phyloP scores from a whole-genome alignment of 2,113 vertebrate species.

The Centrocercus urophasianus region DNA sequence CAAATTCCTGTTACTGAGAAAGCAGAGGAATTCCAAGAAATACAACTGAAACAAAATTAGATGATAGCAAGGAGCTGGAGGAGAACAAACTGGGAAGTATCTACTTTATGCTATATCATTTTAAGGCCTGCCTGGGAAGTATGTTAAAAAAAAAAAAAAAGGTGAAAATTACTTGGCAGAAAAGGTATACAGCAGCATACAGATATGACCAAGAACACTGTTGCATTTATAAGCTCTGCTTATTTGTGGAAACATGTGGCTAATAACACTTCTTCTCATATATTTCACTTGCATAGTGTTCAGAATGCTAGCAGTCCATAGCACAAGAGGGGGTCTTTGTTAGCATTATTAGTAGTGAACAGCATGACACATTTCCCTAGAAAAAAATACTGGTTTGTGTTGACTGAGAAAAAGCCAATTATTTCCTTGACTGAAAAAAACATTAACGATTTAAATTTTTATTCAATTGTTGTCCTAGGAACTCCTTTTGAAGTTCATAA shows the following conservation, averaged over 20 bases:
- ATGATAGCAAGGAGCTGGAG: background rate
- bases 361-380: background rate
- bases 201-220: background rate
- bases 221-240: background rate
- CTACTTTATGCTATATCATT: background rate
- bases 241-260: background rate
- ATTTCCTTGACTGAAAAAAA: background rate
- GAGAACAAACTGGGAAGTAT: background rate
- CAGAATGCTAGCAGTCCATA: background rate
- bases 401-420: background rate
- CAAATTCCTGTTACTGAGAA: background rate
- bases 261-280: background rate
- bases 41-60: background rate
- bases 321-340: background rate
- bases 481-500: background rate
- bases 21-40: background rate
- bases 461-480: background rate
- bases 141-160: background rate
- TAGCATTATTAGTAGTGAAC: fast-evolving
- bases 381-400: background rate
- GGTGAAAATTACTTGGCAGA: background rate
- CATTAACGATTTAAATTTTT: background rate
- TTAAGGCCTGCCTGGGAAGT: background rate
- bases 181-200: background rate
- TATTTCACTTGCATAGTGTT: background rate